These are phyloP conservation scores for Pinctada fucata DNA, from an alignment of 2,888 invertebrate species.

Conservation along the genomic window DNA sequence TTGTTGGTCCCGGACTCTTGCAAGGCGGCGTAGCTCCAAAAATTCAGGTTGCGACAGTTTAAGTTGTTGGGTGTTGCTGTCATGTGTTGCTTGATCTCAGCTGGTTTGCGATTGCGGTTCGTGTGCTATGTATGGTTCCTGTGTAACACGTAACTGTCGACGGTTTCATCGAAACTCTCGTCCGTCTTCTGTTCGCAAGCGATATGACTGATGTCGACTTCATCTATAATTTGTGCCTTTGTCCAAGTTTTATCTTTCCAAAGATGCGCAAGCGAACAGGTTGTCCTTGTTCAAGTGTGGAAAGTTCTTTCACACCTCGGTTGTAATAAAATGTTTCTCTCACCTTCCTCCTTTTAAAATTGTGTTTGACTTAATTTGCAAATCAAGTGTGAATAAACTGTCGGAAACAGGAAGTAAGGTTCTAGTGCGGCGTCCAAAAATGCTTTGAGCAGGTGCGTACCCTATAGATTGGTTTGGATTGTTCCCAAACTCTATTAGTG, in stretches of 20 bases:
- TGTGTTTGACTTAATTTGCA: background rate
- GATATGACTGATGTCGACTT: background rate
- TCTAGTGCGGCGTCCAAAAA: slow-evolving; percentile 28
- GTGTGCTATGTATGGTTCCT: background rate
- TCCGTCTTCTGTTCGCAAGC: background rate
- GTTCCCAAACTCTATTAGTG: slow-evolving; percentile 26
- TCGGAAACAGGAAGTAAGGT: slow-evolving; percentile 18
- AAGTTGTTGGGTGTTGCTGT: no score
- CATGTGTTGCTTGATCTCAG: no score
- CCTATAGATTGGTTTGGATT: slow-evolving; percentile 24
- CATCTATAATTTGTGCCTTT: background rate
- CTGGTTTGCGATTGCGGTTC: no score
- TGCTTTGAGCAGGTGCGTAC: slow-evolving; percentile 20
- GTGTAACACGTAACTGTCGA: background rate
- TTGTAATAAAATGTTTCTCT: background rate
- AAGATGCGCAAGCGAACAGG: background rate
- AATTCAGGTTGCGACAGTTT: no score
- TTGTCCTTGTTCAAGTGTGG: no score
- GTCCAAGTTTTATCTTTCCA: background rate
- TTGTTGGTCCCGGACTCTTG: no score
- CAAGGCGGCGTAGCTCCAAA: no score
- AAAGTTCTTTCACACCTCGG: background rate
- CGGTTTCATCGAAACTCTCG: background rate
- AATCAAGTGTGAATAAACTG: background rate
- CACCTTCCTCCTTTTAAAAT: background rate